Base-by-base conservation (phyloP, 2,888 invertebrate species). In the Mystacides longicornis region DNA sequence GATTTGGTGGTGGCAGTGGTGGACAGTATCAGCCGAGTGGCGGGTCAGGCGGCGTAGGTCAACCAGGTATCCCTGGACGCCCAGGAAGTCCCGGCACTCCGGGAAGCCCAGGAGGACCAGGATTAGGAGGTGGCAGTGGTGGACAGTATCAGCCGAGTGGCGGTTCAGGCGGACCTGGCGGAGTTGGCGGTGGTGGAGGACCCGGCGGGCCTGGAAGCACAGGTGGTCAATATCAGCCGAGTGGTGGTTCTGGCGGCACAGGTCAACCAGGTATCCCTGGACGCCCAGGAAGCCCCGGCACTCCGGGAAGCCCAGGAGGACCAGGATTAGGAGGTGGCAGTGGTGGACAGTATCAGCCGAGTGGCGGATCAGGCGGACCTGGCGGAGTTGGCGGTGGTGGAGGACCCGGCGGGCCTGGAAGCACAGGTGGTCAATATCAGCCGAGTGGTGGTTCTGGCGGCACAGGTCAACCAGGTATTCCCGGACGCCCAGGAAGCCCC, bases 351-450 rank as follows among this genome's bases (percentile, higher is more conserved):
- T 78, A 80, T 11, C 68, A 60, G 0, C 81, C 23, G 1, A 71
- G 69, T 42, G 71, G 75, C 53, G 81, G 82, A 18, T 62, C 64
- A 11, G 63, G 64, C 11, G 75, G 74, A 48, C 48, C 48, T 7
- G 23, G 48, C 4, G 45, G 65, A 18, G 73, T 71, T 37, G 65
- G 63, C 21, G 58, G 58, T n/a, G 65, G 65, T 27, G 67, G 66
- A 33, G 63, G 67, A 2, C 71, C 71, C 33, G 69, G 69, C 1
- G 60, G 66, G 20, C 45, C 45, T 3, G 52, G 51, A 2, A 14
- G 31, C n/a, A 55, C 62, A 11, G 58, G 59, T 21, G n/a, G 22
- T 33, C 62, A n/a, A n/a, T n/a, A n/a, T n/a, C n/a, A n/a, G n/a
- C n/a, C n/a, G n/a, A n/a, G n/a, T n/a, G n/a, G n/a, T n/a, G n/a